phyloP scores from a whole-genome alignment of 1,140 invertebrate species.

The Drosophila repleta region DNA sequence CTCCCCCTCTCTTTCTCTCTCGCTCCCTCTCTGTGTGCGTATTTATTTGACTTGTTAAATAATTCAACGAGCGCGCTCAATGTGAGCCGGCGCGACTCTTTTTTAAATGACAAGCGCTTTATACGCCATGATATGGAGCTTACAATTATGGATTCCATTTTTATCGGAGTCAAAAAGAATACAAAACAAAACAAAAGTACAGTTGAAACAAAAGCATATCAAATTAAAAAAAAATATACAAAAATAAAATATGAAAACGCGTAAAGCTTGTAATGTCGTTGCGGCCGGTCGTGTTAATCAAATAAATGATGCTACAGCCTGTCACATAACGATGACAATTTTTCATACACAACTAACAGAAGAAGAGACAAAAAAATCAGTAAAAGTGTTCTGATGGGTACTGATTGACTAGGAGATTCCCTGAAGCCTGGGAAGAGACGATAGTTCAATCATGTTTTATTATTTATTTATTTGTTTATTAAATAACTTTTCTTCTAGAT shows the following conservation, averaged over 20 bases:
- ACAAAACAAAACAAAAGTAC: background rate
- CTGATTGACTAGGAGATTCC: too few relatives aligned
- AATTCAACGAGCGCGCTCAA: conserved; percentile 5
- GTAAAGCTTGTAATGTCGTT: conserved; percentile 7
- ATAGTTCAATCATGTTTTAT: too few relatives aligned
- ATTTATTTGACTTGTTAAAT: conserved; percentile 19
- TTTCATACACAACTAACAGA: conserved; percentile 30
- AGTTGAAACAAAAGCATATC: background rate
- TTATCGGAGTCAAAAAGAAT: conserved; percentile 17
- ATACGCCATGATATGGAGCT: conserved; percentile 23
- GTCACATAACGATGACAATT: conserved; percentile 57
- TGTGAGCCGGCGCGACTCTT: conserved; percentile 5
- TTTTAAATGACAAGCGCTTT: conserved; percentile 30
- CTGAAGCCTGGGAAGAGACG: too few relatives aligned
- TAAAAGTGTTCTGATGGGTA: too few relatives aligned
- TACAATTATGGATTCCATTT: conserved; percentile 67
- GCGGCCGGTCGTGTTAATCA: conserved; percentile 53
- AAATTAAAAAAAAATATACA: background rate
- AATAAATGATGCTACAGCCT: conserved; percentile 54
- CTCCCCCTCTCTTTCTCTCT: too few relatives aligned
- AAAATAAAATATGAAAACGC: conserved; percentile 15
- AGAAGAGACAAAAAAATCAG: background rate
- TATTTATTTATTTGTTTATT: too few relatives aligned
- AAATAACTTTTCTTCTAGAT: too few relatives aligned
- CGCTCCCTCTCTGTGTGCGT: background rate